Percentiles rank a stretch among this genome's conserved stretches.
These are phyloP conservation scores for Drepana arcuata DNA, from an alignment of 1,140 invertebrate species.

Conservation along the genomic window DNA sequence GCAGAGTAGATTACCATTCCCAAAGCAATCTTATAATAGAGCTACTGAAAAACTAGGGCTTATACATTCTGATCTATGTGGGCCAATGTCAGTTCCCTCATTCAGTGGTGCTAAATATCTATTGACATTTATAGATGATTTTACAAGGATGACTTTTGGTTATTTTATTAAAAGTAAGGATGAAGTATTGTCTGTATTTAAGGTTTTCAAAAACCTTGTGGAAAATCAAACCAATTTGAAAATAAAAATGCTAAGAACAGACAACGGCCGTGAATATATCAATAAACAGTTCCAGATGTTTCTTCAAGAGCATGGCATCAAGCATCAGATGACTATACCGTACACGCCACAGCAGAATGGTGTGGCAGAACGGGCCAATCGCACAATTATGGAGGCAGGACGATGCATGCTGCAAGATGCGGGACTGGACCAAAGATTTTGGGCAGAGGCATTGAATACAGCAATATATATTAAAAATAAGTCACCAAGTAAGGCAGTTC, in stretches of 20 bases:
- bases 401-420: constrained; percentile 23
- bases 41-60: constrained; percentile 12
- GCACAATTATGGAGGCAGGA: constrained; percentile 30
- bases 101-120: constrained; percentile 18
- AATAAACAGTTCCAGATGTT: constrained; percentile 17
- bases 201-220: constrained; percentile 16
- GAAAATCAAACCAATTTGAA: constrained; percentile 25
- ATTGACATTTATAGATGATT: constrained; percentile 17
- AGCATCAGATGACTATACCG: constrained; percentile 12
- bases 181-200: constrained; percentile 4
- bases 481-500: constrained; percentile 11
- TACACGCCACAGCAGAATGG: constrained; percentile 37
- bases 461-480: constrained; percentile 7
- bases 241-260: constrained; percentile 25
- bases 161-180: constrained; percentile 12
- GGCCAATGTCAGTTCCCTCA: constrained; percentile 16
- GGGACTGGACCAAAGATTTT: constrained; percentile 2
- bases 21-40: constrained; percentile 3
- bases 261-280: constrained; percentile 39
- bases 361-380: constrained; percentile 37
- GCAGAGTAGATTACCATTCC: not conserved
- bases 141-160: constrained; percentile 12
- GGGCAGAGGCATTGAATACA: constrained; percentile 7
- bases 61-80: constrained; percentile 20
- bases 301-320: constrained; percentile 15